phyloP scores from a whole-genome alignment of 2,797 vertebrate species.

The Etheostoma nigrum region DNA sequence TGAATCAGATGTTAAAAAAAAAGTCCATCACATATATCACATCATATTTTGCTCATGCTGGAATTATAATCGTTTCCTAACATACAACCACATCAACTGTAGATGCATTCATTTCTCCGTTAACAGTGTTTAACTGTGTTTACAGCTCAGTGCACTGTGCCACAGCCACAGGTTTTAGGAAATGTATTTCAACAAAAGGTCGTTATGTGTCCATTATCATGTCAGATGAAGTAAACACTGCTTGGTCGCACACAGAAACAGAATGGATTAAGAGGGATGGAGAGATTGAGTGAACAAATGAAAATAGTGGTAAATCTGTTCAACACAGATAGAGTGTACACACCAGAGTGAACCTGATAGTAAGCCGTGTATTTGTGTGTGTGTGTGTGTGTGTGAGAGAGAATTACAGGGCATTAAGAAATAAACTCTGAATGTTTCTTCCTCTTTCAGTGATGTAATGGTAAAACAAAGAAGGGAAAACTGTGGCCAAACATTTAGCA shows the following conservation, averaged over 20 bases:
- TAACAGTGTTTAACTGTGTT: neutral
- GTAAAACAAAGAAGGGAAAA: neutral
- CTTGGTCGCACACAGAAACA: conserved; percentile 29
- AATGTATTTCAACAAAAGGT: neutral
- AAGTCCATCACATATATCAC: too few relatives aligned
- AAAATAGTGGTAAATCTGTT: conserved; percentile 66
- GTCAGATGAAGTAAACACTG: conserved; percentile 16
- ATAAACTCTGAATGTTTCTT: conserved; percentile 10
- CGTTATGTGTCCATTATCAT: conserved; percentile 9
- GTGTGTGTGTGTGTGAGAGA: conserved; percentile 5
- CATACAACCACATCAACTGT: neutral
- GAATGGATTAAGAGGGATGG: conserved; percentile 59
- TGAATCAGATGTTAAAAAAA: neutral
- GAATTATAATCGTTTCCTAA: neutral
- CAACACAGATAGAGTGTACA: conserved; percentile 57
- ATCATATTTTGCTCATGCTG: neutral
- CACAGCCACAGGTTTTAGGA: too few relatives aligned
- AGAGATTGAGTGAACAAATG: conserved; percentile 63
- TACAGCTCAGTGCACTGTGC: neutral
- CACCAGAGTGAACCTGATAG: conserved; percentile 41
- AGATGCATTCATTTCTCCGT: neutral
- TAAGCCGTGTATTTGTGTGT: conserved; percentile 41
- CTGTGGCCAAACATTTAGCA: neutral
- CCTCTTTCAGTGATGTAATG: neutral
- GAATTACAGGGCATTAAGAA: conserved; percentile 3